Base-by-base conservation (phyloP, 2,888 invertebrate species). In the Sipha maydis region DNA sequence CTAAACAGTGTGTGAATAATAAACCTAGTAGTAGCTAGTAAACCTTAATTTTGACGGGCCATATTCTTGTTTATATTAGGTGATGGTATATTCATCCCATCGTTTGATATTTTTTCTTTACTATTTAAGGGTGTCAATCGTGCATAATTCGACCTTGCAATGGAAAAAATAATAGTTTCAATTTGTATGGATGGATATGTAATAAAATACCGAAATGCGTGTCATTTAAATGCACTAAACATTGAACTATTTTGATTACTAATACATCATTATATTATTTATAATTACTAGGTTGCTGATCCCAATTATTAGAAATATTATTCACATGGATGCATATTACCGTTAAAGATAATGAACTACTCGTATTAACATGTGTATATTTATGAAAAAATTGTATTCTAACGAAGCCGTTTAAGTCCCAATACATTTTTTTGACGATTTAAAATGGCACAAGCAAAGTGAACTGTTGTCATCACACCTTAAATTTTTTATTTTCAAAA, bases 321-420 rank as follows among this genome's bases (percentile, higher is more conserved):
- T 34, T 48, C 48, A 14, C 48, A 48, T 11, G 48, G 48, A 48
- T 48, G 48, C 48, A 9, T 48, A 14, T 11, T 48, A 7, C 34
- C 71, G 71, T 79, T 19, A 5, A 48, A 9, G 38, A 28, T 38
- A 79, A 79, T 28, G 5, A n/a, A 5, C n/a, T 85, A n/a, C n/a
- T n/a, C n/a, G n/a, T n/a, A 21, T 54, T 85, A 38, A 19, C 71
- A 25, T 54, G 14, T 3, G 14, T 14, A 25, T 7, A 31, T 75
- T 89, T 14, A 89, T 67, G 80, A 85, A n/a, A 41, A 75, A 85
- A 73, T 25, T 89, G 5, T 83, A 54, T 4, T 1, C 3, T 3
- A 80, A 89, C n/a, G 80, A 67, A n/a, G 75, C 84, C 56, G 14
- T 85, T 78, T 75, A 85, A 71, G 78, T 79, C 25, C 75, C 79